A percentile compares a stretch with the other conserved stretches of the same genome.
Evolutionary conservation across 2,797 vertebrate species (phyloP).

Genomic region (Poeciliopsis paucimaculata): DNA sequence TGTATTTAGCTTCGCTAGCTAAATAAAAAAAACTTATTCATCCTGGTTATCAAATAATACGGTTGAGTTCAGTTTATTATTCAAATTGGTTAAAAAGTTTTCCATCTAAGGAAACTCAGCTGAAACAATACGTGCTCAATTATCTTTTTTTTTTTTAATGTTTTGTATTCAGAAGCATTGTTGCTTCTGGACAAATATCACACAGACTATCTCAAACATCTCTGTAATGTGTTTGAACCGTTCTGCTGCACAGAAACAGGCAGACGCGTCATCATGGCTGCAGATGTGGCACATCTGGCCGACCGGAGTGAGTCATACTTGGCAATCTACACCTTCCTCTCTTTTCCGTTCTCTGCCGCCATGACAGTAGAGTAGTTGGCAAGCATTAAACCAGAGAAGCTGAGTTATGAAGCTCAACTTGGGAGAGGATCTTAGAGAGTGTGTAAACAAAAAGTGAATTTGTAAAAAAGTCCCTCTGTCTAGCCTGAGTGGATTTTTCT

Average conservation of each 20-base stretch:
- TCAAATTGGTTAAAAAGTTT: too few species aligned
- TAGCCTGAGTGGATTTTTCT: conserved; percentile 87
- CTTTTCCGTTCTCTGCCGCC: not conserved
- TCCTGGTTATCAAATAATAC: too few species aligned
- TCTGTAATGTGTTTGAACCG: too few species aligned
- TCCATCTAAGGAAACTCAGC: not conserved
- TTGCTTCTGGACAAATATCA: not conserved
- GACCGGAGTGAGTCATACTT: conserved; percentile 69
- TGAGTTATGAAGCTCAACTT: conserved; percentile 6
- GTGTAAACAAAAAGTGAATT: not conserved
- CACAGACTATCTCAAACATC: too few species aligned
- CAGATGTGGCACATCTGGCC: conserved; percentile 87
- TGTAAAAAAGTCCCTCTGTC: conserved; percentile 67
- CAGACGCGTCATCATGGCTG: conserved; percentile 68
- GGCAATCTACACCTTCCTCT: not conserved
- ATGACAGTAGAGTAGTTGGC: conserved; percentile 90
- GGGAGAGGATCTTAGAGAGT: not conserved
- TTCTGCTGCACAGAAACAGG: conserved; percentile 22
- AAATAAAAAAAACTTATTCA: too few species aligned
- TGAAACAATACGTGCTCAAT: not conserved
- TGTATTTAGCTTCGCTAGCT: too few species aligned
- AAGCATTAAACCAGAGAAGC: conserved; percentile 49
- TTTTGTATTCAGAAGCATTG: not conserved
- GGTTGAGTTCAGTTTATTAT: too few species aligned
- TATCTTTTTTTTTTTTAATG: not conserved